These are phyloP conservation scores for Dendrolimus kikuchii DNA, from an alignment of 1,140 invertebrate genomes.

Conservation along the genomic window DNA sequence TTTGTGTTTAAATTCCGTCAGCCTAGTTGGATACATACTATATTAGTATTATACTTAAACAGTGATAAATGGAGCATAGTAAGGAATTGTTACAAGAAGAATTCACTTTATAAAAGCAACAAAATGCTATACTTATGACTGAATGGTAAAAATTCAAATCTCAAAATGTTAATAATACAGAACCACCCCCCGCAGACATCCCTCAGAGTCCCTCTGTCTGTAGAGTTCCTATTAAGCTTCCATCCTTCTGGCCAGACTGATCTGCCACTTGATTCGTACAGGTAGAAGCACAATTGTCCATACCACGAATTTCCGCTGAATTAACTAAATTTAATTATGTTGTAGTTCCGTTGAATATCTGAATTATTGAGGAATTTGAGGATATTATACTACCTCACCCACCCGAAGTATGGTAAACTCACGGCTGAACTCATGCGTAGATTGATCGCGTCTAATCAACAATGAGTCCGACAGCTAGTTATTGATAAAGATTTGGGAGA, in stretches of 20 bases:
- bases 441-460: neutral
- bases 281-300: slow-evolving; percentile 3
- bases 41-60: no score
- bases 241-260: slow-evolving; percentile 1
- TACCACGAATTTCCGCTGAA: slow-evolving; percentile 2
- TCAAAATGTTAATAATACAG: neutral
- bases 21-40: no score
- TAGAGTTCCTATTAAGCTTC: neutral
- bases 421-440: slow-evolving; percentile 1
- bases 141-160: slow-evolving; percentile 1
- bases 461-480: slow-evolving; percentile 2
- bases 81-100: no score
- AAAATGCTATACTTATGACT: neutral
- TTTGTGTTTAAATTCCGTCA: no score
- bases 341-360: slow-evolving; percentile 1
- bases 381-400: slow-evolving; percentile 1
- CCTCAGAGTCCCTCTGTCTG: neutral
- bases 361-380: slow-evolving; percentile 2
- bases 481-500: neutral
- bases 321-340: slow-evolving; percentile 6
- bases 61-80: no score
- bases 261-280: slow-evolving; percentile 3
- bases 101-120: neutral
- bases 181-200: neutral
- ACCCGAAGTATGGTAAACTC: neutral